A percentile compares a stretch with the other conserved stretches of the same genome.
Conservation (phyloP, 2,888 invertebrate species). For the Hydroisotoma schaefferi region DNA sequence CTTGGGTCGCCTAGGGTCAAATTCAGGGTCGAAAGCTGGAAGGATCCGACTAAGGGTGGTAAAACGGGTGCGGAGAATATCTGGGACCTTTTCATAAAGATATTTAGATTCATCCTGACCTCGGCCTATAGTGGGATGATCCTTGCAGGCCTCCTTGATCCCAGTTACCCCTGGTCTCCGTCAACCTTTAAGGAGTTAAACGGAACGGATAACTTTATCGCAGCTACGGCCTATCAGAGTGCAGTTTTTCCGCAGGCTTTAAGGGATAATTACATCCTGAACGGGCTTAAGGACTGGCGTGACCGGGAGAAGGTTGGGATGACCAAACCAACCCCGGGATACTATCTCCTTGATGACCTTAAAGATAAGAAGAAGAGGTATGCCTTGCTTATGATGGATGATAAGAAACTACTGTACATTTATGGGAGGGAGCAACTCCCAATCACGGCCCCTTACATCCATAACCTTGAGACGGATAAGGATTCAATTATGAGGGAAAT, state of each 20-base stretch:
- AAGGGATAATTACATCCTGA: conserved; percentile 10
- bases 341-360: background rate
- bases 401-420: conserved; percentile 23
- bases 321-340: background rate
- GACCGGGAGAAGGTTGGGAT: background rate
- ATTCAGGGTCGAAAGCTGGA: no score
- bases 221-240: conserved; percentile 11
- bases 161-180: conserved; percentile 19
- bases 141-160: conserved; percentile 17
- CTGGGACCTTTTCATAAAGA: background rate
- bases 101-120: background rate
- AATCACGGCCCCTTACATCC: conserved; percentile 5
- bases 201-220: conserved; percentile 13
- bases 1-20: no score
- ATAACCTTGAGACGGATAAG: background rate
- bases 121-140: conserved; percentile 23
- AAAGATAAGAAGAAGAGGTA: conserved; percentile 7
- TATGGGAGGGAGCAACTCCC: conserved; percentile 13
- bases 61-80: background rate
- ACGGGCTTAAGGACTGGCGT: conserved; percentile 9
- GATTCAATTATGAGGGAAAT: conserved; percentile 23
- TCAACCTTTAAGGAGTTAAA: conserved; percentile 20
- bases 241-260: conserved; percentile 12
- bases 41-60: background rate
- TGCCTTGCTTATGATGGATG: conserved; percentile 20